Conservation (phyloP, 2,113 vertebrate species). For the Chlamydotis undulata region DNA sequence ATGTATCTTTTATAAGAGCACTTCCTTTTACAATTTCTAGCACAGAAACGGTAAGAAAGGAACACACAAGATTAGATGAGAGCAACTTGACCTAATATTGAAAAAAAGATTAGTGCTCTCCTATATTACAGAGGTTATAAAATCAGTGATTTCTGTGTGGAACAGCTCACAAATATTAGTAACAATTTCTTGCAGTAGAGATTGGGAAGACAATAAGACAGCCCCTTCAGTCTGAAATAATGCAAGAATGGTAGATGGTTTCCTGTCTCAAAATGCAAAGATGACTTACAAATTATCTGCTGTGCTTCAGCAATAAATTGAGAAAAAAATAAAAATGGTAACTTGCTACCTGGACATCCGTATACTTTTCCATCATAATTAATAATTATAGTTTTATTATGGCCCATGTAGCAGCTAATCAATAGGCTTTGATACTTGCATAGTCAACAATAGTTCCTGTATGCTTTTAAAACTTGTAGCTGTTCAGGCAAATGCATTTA, state of each 20-base stretch:
- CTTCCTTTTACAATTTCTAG: conserved; percentile 22
- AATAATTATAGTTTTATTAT: conserved; percentile 72
- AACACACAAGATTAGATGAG: conserved; percentile 35
- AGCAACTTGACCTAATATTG: conserved; percentile 43
- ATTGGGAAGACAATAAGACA: conserved; percentile 29
- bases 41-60: conserved; percentile 18
- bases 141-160: conserved; percentile 18
- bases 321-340: background rate
- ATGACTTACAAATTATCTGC: conserved; percentile 43
- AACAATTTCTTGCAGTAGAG: conserved; percentile 7
- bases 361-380: conserved; percentile 53
- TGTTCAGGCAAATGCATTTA: conserved; percentile 62
- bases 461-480: conserved; percentile 50
- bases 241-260: background rate
- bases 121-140: conserved; percentile 31
- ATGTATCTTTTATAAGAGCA: background rate
- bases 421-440: conserved; percentile 66
- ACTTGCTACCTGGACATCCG: conserved; percentile 12
- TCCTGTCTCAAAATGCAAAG: conserved; percentile 8
- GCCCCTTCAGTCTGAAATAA: background rate
- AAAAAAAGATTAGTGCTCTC: conserved; percentile 52
- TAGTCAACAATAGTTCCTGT: conserved; percentile 51
- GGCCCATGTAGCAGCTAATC: conserved; percentile 67
- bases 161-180: conserved; percentile 32
- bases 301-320: conserved; percentile 41